A percentile compares a stretch with the other conserved stretches of the same genome.
Evolutionary conservation across 2,888 invertebrate genomes (phyloP).

Genomic region (Sinhomidia bicolor): DNA sequence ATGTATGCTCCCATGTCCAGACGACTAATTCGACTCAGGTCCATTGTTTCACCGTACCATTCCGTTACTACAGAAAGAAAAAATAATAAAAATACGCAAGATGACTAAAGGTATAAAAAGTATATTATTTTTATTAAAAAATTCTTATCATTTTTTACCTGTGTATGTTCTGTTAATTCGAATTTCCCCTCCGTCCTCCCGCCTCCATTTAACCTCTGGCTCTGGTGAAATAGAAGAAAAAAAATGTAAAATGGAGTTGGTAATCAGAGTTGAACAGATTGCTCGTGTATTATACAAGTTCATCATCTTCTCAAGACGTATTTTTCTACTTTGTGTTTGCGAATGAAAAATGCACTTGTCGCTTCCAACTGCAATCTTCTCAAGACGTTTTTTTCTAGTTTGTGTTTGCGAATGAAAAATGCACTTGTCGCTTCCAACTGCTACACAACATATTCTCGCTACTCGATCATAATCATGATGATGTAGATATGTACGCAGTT

Average conservation of each 20-base stretch:
- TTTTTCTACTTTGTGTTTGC: background rate
- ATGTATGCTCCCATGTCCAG: conserved; percentile 96
- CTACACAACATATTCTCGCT: background rate
- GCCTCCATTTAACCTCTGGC: conserved; percentile 95
- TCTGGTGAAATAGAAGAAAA: no score
- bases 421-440: conserved; percentile 32
- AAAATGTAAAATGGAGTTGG: no score
- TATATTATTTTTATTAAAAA: background rate
- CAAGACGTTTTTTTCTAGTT: background rate
- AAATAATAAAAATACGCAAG: conserved; percentile 54
- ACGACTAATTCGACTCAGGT: conserved; percentile 91
- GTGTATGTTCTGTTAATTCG: conserved; percentile 91
- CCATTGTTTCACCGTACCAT: conserved; percentile 92
- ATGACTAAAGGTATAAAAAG: conserved; percentile 66
- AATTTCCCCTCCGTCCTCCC: conserved; percentile 93
- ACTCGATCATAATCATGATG: background rate
- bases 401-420: conserved; percentile 4
- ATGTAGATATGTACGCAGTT: background rate
- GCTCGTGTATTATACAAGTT: no score
- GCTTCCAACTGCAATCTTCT: conserved; percentile 8
- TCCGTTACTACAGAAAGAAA: conserved; percentile 87
- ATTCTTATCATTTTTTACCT: conserved; percentile 83
- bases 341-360: conserved; percentile 36
- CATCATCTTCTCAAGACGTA: no score
- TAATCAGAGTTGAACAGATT: no score